Evolutionary conservation across 2,888 invertebrate genomes (phyloP), one percentile per base, ranked within the genome.

Genomic region (Agonopterix heracliana): DNA sequence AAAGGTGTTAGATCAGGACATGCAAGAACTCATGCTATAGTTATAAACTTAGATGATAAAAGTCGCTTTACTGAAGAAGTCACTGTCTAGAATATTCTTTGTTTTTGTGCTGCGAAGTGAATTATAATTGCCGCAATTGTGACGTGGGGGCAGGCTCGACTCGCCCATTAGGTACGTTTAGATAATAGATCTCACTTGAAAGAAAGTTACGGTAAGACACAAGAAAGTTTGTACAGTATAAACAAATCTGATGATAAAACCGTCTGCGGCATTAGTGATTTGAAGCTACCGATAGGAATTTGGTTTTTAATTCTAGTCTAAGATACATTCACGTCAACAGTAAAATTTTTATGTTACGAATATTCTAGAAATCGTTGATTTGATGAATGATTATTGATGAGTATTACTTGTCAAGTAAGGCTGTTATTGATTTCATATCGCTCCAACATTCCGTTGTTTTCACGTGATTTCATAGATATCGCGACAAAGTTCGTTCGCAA

Each of bases 51-150:
- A 64, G 94, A 94, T 70, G 94, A 94, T 78, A 94, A 94, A 68
- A 94, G 92, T 75, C 90, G 94, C 64, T 94, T 94, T 77, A 94
- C 94, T 43, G 94, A 95, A 77, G 95, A 95, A 78, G 94, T 95
- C 56, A 94, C 94, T 46, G 95, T 95, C 63, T 94, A 89, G 40
- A n/a, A n/a, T 38, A 7, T 38, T 36, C 0, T 36, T 36, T 1
- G 2, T n/a, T 38, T 38, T 38, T 9, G n/a, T 3, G 38, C 3
- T 38, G 10, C 9, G n/a, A 9, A 38, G n/a, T n/a, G 9, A 10
- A 38, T 38, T 38, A 1, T 38, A n/a, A 4, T 9, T 38, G n/a
- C 9, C 9, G 38, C 3, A 38, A 38, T 38, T n/a, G n/a, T 38
- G n/a, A 10, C n/a, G n/a, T n/a, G 9, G n/a, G 38, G n/a, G 38